Evolutionary conservation across 53 echinoderm and acorn worm species (phyloP).

Genomic region (Echinometra lucunter): DNA sequence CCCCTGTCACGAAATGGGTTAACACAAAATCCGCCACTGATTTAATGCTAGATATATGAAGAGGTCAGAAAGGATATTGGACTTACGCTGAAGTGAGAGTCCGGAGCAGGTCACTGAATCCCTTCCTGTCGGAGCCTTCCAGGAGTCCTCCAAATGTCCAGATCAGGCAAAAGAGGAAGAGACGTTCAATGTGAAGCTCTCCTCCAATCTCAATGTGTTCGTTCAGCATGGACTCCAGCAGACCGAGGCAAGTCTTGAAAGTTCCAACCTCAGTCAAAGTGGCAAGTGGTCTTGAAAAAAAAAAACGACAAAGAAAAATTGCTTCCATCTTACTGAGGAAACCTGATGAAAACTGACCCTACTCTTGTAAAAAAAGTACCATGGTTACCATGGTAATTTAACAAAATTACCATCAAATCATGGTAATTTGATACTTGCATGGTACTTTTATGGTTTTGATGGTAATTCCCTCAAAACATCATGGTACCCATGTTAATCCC

Average conservation of each 20-base stretch:
- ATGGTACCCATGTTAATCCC: no score
- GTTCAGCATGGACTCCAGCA: slow-evolving; percentile 97
- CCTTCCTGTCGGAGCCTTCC: slow-evolving; percentile 91
- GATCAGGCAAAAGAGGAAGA: slow-evolving; percentile 98
- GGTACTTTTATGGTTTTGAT: no score
- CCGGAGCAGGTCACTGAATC: slow-evolving; percentile 94
- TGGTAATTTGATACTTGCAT: no score
- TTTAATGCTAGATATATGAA: no score
- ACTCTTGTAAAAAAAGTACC: no score
- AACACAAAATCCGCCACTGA: no score
- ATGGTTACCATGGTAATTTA: no score
- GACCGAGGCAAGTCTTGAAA: slow-evolving; percentile 94
- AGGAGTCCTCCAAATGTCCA: slow-evolving; percentile 98
- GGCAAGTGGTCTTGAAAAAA: slow-evolving; percentile 77
- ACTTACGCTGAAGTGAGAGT: slow-evolving; percentile 97
- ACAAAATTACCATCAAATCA: no score
- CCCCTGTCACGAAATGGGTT: no score
- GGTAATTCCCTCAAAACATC: no score
- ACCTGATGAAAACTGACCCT: no score
- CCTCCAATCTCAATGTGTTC: slow-evolving; percentile 96
- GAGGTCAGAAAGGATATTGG: no score
- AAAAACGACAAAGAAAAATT: not conserved
- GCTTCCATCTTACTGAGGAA: not conserved
- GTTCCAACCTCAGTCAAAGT: slow-evolving; percentile 87
- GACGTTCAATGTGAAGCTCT: slow-evolving; percentile 95